Conservation (phyloP, 1,140 invertebrate species). For the Venturia canescens region DNA sequence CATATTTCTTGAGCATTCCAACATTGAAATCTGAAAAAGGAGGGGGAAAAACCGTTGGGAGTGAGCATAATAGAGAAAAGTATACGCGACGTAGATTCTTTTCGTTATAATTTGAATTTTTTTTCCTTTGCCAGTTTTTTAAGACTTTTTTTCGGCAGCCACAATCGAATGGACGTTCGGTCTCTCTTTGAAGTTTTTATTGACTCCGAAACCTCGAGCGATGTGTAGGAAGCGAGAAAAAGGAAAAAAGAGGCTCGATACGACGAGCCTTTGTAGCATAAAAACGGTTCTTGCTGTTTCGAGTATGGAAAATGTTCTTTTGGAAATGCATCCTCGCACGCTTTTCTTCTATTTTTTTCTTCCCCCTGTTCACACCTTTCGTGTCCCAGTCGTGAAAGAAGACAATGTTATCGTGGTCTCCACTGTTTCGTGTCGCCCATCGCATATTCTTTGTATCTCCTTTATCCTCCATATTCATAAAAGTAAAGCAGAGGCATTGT, state of each 20-base stretch:
- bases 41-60: too few species aligned
- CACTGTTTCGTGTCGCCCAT: neutral
- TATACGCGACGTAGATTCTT: too few species aligned
- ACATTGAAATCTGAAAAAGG: too few species aligned
- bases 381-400: neutral
- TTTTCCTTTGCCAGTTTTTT: neutral
- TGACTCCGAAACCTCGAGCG: neutral
- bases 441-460: conserved; percentile 31
- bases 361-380: neutral
- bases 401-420: conserved; percentile 35
- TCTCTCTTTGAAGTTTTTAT: conserved; percentile 6
- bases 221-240: neutral
- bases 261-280: neutral
- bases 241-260: neutral
- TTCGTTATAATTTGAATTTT: neutral
- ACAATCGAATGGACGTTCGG: neutral
- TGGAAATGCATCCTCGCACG: neutral
- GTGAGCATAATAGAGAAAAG: too few species aligned
- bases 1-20: too few species aligned
- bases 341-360: neutral
- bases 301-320: neutral
- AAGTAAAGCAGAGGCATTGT: conserved; percentile 40
- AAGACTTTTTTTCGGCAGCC: neutral
- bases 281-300: neutral
- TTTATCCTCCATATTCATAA: conserved; percentile 11